Conservation (phyloP, 1,140 invertebrate genomes). For the Onthophagus taurus region DNA sequence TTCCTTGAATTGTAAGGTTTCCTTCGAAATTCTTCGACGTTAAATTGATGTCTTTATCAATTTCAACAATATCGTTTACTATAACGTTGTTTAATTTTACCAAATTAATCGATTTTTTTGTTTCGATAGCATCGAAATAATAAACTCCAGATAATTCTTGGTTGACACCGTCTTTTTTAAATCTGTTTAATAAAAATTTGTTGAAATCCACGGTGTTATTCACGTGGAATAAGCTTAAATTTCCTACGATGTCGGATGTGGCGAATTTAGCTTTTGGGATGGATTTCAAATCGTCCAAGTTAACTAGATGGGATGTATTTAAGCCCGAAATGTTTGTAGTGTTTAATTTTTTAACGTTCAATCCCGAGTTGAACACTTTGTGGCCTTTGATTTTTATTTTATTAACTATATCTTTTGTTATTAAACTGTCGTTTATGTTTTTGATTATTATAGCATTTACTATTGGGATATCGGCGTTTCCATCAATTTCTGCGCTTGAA, state of each 20-base stretch:
- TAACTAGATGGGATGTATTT: slow-evolving; percentile 25
- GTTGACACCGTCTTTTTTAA: slow-evolving; percentile 19
- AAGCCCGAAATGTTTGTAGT: slow-evolving; percentile 19
- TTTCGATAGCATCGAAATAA: slow-evolving; percentile 24
- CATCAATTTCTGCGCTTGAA: slow-evolving; percentile 14
- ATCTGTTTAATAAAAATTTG: slow-evolving; percentile 22
- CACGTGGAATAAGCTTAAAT: slow-evolving; percentile 23
- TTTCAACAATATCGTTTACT: slow-evolving; percentile 27
- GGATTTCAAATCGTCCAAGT: slow-evolving; percentile 12
- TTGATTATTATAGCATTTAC: slow-evolving; percentile 22
- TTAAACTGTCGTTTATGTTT: slow-evolving; percentile 20
- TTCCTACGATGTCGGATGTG: slow-evolving; percentile 18
- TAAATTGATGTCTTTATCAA: slow-evolving; percentile 20
- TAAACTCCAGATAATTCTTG: slow-evolving; percentile 26
- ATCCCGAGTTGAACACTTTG: slow-evolving; percentile 29
- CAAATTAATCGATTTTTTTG: slow-evolving; percentile 21
- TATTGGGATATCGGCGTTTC: slow-evolving; percentile 21
- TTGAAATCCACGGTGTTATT: slow-evolving; percentile 23
- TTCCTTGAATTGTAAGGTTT: slow-evolving; percentile 21
- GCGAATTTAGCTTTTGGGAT: slow-evolving; percentile 27
- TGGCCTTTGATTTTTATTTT: slow-evolving; percentile 21
- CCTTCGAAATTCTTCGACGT: slow-evolving; percentile 23
- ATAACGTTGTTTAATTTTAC: slow-evolving; percentile 25
- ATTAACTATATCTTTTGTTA: slow-evolving; percentile 19
- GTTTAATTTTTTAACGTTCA: slow-evolving; percentile 23